phyloP scores from a whole-genome alignment of 1,140 invertebrate genomes.

The Drosophila triauraria region DNA sequence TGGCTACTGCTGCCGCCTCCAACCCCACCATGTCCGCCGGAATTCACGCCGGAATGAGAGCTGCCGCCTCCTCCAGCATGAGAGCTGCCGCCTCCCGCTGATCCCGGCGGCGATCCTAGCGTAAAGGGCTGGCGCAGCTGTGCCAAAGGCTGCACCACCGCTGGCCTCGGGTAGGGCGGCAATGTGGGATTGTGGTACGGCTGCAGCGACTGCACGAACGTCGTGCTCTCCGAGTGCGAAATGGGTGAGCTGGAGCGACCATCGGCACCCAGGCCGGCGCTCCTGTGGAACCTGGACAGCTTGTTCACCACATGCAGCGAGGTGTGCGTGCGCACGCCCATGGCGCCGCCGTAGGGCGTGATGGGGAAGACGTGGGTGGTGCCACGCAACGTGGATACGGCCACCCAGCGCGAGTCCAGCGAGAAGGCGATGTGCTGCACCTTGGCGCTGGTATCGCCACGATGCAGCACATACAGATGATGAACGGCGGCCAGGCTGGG shows the following conservation, averaged over 20 bases:
- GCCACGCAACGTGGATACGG: conserved; percentile 96
- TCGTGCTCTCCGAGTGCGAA: conserved; percentile 86
- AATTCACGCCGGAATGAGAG: conserved; percentile 6
- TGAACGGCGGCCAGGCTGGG: conserved; percentile 95
- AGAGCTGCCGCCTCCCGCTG: conserved; percentile 33
- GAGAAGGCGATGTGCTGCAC: conserved; percentile 96
- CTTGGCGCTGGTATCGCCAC: conserved; percentile 93
- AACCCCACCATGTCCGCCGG: conserved; percentile 11
- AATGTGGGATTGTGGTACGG: conserved; percentile 95
- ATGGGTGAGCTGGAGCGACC: conserved; percentile 92
- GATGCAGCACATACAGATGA: conserved; percentile 97
- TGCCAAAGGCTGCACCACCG: conserved; percentile 91
- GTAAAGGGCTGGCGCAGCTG: conserved; percentile 93
- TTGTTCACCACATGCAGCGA: conserved; percentile 97
- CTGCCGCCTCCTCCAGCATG: conserved; percentile 11
- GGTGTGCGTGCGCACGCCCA: conserved; percentile 96
- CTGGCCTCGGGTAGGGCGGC: conserved; percentile 95
- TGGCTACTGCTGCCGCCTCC: conserved; percentile 43
- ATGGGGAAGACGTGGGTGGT: conserved; percentile 99
- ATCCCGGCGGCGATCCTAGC: conserved; percentile 84
- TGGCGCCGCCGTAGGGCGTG: conserved; percentile 97
- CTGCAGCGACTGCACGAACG: conserved; percentile 85
- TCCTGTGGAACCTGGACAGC: conserved; percentile 97
- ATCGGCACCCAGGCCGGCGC: conserved; percentile 93
- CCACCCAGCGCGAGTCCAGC: conserved; percentile 97